Evolutionary conservation across 2,888 invertebrate species (phyloP), one percentile per base, ranked within the genome.

Genomic region (Lasioglossum figueresi): DNA sequence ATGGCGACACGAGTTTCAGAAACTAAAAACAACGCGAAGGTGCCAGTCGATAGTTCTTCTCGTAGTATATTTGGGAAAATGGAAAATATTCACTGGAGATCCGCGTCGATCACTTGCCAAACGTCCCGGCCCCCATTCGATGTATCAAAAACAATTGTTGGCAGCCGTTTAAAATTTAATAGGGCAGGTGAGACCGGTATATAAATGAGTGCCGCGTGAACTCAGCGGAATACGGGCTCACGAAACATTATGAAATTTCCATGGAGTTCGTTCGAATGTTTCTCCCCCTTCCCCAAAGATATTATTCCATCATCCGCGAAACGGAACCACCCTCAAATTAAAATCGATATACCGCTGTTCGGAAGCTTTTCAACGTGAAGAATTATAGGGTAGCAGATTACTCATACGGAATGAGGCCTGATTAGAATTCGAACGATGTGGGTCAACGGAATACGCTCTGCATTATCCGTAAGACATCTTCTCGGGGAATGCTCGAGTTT

Each of bases 401-500:
- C 63, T 87, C 85, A 83, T 78, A 87, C 81, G 90, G 86, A 91
- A 90, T 80, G 90, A 87, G 88, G 88, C 87, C 90, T 89, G 91
- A 92, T 92, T 92, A 92, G 90, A 91, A 91, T 92, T 88, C 88
- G 83, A 91, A 85, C 85, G 86, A 91, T 89, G 84, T 87, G 84
- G 90, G 88, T 89, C 90, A 86, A 76, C 78, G 81, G 88, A 87
- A 88, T 87, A 83, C 86, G 86, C 85, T 82, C 84, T 84, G 88
- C 84, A 86, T 76, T 77, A 80, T 82, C 71, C 63, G 72, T 84
- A 84, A 80, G 78, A 84, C 82, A 63, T 76, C 63, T 85, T 63
- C 59, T 23, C 48, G 34, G 34, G 72, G 66, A 73, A 37, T 31
- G 59, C 40, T 45, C 8, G 40, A 52, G 43, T 23, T 34, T 45